Evolutionary conservation across 2,113 vertebrate genomes (phyloP).

Genomic region (Labeo rohita): DNA sequence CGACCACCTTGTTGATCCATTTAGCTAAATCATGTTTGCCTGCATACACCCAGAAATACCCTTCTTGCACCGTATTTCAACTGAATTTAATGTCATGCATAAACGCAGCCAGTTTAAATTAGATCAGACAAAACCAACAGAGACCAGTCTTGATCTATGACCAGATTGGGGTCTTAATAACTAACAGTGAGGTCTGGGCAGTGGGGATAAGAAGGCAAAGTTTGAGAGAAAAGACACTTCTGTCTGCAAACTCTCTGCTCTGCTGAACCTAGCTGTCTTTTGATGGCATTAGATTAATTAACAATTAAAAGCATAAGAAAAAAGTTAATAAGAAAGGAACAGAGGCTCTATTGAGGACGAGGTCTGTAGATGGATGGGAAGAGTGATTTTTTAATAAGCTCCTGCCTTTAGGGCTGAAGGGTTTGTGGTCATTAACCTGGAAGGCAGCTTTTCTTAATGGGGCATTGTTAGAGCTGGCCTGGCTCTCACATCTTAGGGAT

Average conservation of each 20-base stretch:
- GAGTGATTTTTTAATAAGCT: constrained; percentile 79
- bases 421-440: constrained; percentile 69
- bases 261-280: constrained; percentile 77
- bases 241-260: constrained; percentile 76
- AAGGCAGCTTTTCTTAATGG: constrained; percentile 68
- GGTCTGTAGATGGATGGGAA: constrained; percentile 70
- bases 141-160: constrained; percentile 60
- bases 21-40: neutral
- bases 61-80: neutral
- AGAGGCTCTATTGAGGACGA: constrained; percentile 77
- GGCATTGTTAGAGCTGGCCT: constrained; percentile 67
- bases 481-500: constrained; percentile 22
- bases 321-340: constrained; percentile 76
- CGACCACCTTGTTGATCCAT: neutral
- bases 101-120: neutral
- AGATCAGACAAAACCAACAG: constrained; percentile 26
- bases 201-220: constrained; percentile 47
- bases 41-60: neutral
- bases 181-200: constrained; percentile 50
- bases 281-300: constrained; percentile 82
- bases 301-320: constrained; percentile 75
- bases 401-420: constrained; percentile 65
- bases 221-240: constrained; percentile 53
- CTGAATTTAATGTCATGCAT: neutral
- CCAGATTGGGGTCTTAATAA: constrained; percentile 75